These are phyloP conservation scores for Pandemis corylana DNA, from an alignment of 2,888 invertebrate genomes.

Conservation along the genomic window DNA sequence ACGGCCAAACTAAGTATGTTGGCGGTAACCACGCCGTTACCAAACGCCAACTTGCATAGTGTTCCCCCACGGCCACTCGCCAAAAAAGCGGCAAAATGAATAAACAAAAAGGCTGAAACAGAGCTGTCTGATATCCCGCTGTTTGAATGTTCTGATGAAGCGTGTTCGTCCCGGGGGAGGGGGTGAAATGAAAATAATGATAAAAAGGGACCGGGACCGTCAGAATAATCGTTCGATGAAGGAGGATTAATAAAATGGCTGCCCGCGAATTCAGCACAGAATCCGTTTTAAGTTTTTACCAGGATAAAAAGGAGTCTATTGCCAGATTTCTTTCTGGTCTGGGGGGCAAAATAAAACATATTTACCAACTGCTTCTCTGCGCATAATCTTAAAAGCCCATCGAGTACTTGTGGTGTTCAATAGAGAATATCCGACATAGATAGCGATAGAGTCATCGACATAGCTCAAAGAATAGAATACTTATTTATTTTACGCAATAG, in stretches of 20 bases:
- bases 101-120: slow-evolving; percentile 41
- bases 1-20: not conserved
- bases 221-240: slow-evolving; percentile 45
- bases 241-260: not conserved
- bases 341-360: too few relatives aligned
- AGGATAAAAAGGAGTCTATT: too few relatives aligned
- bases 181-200: slow-evolving; percentile 70
- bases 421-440: too few relatives aligned
- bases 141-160: slow-evolving; percentile 70
- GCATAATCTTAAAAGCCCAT: too few relatives aligned
- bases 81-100: slow-evolving; percentile 14
- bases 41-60: not conserved
- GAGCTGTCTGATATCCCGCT: slow-evolving; percentile 52
- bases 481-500: too few relatives aligned
- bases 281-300: not conserved
- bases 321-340: too few relatives aligned
- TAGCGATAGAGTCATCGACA: too few relatives aligned
- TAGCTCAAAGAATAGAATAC: too few relatives aligned
- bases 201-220: slow-evolving; percentile 61
- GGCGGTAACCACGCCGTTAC: not conserved
- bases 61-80: slow-evolving; percentile 8
- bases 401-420: too few relatives aligned
- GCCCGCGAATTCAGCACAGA: too few relatives aligned
- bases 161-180: slow-evolving; percentile 46
- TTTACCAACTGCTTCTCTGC: too few relatives aligned